Base-by-base conservation (phyloP, 2,888 invertebrate genomes). In the Chorisops tibialis region DNA sequence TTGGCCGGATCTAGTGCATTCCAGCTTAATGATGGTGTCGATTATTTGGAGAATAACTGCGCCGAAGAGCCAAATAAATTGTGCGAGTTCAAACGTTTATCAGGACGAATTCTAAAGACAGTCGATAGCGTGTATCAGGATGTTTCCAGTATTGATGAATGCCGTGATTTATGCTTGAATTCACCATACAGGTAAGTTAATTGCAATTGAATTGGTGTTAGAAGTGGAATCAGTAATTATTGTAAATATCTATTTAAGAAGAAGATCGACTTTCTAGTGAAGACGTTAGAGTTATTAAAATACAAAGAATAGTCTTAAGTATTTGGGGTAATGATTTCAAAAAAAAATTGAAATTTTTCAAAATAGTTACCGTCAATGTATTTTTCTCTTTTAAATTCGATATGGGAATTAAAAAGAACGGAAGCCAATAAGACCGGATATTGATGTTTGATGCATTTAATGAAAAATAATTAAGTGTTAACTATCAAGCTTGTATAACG, bases 61-160 rank as follows among this genome's bases (percentile, higher is more conserved):
- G 92, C 93, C 37, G 93, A 93, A 72, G 94, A 95, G 73, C 93
- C 94, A n/a, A 91, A 91, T 51, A 93, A 93, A 77, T 81, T 95
- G 66, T 95, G 95, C 80, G 94, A 95, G 79, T 96, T 95, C 81
- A 93, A 93, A 79, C 90, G 92, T 74, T 84, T 92, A 76, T 85
- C 85, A 43, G 93, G 93, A 12, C 87, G 91, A 71, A 94, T 95
- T 70, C 79, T 95, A 67, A 95, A 95, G 79, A 95, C 95, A 0
- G 95, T 95, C 50, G 95, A 95, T 74, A 93, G 93, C 2, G 93
- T 95, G 21, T 93, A 92, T 75, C 91, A 93, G 80, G 92, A 93
- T 72, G 89, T 93, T 51, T 88, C 88, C 67, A 89, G 89, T 19
- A 82, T 91, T 63, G 93, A 93, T 73, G 93, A 92, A 80, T 93